These are phyloP conservation scores for Orbicella faveolata DNA, from an alignment of 64 coral and sea anemone species.

Conservation along the genomic window DNA sequence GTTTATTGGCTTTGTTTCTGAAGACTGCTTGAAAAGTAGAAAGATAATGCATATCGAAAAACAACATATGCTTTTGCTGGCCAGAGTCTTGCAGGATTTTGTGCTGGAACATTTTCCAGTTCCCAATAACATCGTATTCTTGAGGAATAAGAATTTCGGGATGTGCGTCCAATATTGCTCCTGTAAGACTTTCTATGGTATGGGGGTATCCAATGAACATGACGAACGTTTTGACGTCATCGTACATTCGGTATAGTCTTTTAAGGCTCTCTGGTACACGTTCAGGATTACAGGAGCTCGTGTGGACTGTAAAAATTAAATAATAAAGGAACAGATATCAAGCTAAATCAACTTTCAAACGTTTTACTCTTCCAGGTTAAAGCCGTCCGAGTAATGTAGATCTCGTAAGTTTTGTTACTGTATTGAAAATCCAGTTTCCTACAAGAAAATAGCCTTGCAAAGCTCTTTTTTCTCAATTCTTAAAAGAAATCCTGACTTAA, in stretches of 20 bases:
- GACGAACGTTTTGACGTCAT: slow-evolving; percentile 18
- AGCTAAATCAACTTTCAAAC: too few relatives aligned
- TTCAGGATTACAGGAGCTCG: not conserved
- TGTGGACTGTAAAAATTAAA: not conserved
- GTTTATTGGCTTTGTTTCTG: not conserved
- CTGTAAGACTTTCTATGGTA: not conserved
- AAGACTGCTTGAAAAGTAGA: slow-evolving; percentile 23
- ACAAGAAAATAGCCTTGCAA: too few relatives aligned
- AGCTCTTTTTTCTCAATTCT: too few relatives aligned
- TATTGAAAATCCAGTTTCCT: too few relatives aligned
- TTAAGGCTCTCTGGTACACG: not conserved
- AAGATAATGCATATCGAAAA: slow-evolving; percentile 35
- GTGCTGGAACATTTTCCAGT: slow-evolving; percentile 19
- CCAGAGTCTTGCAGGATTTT: not conserved
- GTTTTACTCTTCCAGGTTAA: too few relatives aligned
- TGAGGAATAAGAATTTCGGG: slow-evolving; percentile 19
- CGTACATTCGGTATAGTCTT: slow-evolving; percentile 7
- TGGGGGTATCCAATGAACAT: slow-evolving; percentile 18
- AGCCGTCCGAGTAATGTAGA: too few relatives aligned
- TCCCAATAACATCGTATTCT: slow-evolving; percentile 28
- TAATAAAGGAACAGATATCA: not conserved
- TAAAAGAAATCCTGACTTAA: too few relatives aligned
- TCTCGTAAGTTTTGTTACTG: too few relatives aligned
- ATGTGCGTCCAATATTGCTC: slow-evolving; percentile 25
- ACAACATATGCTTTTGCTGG: slow-evolving; percentile 16